Percentiles rank a stretch among this genome's conserved stretches.
phyloP scores from a whole-genome alignment of 2,113 vertebrate genomes.

The Mola mola region DNA sequence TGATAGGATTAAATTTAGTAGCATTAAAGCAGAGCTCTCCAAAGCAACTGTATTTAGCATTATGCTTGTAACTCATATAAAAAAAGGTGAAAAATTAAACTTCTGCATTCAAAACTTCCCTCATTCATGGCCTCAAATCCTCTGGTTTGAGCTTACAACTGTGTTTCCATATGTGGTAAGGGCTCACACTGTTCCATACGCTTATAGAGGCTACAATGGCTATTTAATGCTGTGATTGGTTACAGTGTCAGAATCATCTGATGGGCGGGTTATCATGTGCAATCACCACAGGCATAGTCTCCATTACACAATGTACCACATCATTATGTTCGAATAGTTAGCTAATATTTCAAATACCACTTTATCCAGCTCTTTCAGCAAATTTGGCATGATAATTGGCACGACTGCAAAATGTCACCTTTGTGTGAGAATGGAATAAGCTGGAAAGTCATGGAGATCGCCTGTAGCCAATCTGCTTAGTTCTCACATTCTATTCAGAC shows the following conservation, averaged over 20 bases:
- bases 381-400: constrained; percentile 12
- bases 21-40: constrained; percentile 27
- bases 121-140: constrained; percentile 1
- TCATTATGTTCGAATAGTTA: constrained; percentile 8
- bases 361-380: constrained; percentile 11
- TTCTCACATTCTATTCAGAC: constrained; percentile 26
- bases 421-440: constrained; percentile 11
- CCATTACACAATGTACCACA: constrained; percentile 11
- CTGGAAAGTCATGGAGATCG: constrained; percentile 27
- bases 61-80: constrained; percentile 41
- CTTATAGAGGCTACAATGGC: constrained; percentile 53
- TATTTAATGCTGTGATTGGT: constrained; percentile 49
- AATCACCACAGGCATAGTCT: constrained; percentile 23
- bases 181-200: constrained; percentile 27
- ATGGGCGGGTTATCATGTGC: constrained; percentile 16
- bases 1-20: constrained; percentile 56
- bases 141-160: constrained; percentile 12
- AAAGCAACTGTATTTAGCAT: constrained; percentile 45
- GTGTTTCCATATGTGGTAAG: neutral
- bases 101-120: constrained; percentile 19
- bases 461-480: constrained; percentile 37
- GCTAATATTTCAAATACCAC: constrained; percentile 30
- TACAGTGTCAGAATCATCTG: constrained; percentile 14
- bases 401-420: constrained; percentile 26
- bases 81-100: constrained; percentile 36